Percentiles rank a stretch among this genome's conserved stretches.
Conservation (phyloP, 2,113 vertebrate genomes). For the Neolamprologus falcicula region DNA sequence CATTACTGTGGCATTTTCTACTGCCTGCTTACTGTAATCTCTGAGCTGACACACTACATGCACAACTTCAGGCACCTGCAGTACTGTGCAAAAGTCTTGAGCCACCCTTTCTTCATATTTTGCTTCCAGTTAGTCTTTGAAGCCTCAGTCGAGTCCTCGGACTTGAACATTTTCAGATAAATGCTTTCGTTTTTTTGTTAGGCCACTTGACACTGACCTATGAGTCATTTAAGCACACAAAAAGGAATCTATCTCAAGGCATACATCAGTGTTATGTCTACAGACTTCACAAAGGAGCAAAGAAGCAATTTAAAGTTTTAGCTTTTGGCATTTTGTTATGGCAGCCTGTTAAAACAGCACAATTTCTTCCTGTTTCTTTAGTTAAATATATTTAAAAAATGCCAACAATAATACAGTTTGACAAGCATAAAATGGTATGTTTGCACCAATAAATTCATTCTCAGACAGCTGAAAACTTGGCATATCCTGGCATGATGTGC, state of each 20-base stretch:
- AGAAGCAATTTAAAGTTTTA: background rate
- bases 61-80: background rate
- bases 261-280: background rate
- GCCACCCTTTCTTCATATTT: rapidly evolving
- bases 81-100: background rate
- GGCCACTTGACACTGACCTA: background rate
- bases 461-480: background rate
- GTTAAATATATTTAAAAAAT: background rate
- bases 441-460: background rate
- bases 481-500: rapidly evolving
- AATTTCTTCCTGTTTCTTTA: background rate
- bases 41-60: background rate
- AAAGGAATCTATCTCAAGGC: background rate
- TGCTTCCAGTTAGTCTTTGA: background rate
- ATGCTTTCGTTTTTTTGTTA: background rate
- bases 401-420: background rate
- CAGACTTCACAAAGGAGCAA: background rate
- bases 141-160: rapidly evolving
- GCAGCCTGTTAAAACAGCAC: background rate
- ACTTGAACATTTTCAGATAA: background rate
- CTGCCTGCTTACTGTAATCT: background rate
- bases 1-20: background rate
- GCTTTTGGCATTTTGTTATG: background rate
- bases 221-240: background rate
- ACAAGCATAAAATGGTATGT: rapidly evolving